Percentiles rank a stretch among this genome's conserved stretches.
phyloP scores from a whole-genome alignment of 2,888 invertebrate species.

The Cacoxenus indagator region DNA sequence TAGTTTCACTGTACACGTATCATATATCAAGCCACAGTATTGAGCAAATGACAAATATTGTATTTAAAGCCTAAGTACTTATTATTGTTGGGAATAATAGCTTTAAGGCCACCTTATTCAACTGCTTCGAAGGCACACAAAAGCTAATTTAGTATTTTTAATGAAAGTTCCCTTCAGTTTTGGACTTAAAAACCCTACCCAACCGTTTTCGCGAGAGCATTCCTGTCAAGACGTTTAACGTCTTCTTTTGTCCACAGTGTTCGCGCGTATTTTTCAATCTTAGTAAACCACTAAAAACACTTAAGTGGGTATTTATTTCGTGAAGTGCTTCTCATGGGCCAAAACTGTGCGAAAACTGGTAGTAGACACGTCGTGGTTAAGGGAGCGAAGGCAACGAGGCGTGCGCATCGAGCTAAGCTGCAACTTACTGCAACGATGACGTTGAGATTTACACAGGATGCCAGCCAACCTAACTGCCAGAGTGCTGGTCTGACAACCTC shows the following conservation, averaged over 20 bases:
- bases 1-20: no score
- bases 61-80: no score
- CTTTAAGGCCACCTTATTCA: no score
- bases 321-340: slow-evolving; percentile 9
- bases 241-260: neutral
- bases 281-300: slow-evolving; percentile 13
- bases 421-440: neutral
- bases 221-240: neutral
- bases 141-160: no score
- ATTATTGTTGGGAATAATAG: no score
- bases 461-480: neutral
- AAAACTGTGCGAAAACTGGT: neutral
- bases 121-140: no score
- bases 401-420: neutral
- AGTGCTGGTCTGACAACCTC: neutral
- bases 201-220: neutral
- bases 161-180: no score
- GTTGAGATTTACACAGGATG: neutral
- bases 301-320: slow-evolving; percentile 21
- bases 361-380: neutral
- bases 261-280: neutral
- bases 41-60: no score
- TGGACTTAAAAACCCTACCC: no score
- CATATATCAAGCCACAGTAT: no score
- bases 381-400: neutral